These are phyloP conservation scores for Enhydra lutris DNA, from an alignment of 2,113 vertebrate species.

Conservation along the genomic window DNA sequence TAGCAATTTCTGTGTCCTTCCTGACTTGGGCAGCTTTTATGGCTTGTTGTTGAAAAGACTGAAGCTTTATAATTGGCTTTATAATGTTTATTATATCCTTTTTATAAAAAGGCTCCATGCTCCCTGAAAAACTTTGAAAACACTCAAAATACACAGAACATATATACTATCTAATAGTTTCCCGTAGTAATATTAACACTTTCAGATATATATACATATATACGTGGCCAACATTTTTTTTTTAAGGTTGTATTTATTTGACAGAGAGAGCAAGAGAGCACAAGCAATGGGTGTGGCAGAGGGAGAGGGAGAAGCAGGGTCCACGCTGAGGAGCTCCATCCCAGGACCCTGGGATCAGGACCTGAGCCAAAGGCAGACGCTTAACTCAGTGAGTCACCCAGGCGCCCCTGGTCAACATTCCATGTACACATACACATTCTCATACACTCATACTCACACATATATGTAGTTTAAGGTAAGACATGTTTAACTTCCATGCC, in stretches of 20 bases:
- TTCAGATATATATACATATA: not conserved
- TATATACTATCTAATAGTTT: not conserved
- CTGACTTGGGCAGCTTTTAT: constrained; percentile 16
- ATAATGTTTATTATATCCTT: not conserved
- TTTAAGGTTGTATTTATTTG: no score
- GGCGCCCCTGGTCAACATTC: not conserved
- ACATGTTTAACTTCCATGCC: not conserved
- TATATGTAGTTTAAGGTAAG: not conserved
- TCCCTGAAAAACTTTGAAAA: constrained; percentile 4
- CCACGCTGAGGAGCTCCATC: no score
- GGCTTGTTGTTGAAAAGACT: not conserved
- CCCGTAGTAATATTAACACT: not conserved
- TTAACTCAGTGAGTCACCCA: no score
- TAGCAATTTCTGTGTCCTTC: constrained; percentile 22
- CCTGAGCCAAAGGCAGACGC: no score
- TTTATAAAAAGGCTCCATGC: not conserved
- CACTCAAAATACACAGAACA: not conserved
- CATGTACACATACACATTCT: not conserved
- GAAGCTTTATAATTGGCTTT: not conserved
- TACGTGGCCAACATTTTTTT: not conserved
- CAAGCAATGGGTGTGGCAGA: no score
- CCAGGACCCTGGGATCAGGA: no score
- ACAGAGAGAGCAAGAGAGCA: no score
- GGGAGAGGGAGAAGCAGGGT: no score
- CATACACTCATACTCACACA: not conserved